Base-by-base conservation (phyloP, 1,140 invertebrate genomes). In the Anoplolepis gracilipes region DNA sequence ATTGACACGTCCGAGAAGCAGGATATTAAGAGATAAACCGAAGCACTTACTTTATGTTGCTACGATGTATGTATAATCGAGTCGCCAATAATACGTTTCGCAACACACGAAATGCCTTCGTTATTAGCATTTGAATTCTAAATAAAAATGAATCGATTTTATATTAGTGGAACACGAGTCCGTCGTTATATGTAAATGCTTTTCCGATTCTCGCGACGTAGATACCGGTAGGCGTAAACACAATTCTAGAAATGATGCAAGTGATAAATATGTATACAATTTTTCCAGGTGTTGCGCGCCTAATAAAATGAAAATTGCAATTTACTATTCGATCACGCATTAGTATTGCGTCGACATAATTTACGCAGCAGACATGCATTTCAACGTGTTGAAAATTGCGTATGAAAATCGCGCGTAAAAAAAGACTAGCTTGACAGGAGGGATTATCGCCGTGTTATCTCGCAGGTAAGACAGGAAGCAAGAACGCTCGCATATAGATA, bases 401-500 rank as follows among this genome's bases (percentile, higher is more conserved):
- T 42, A 49, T 55, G 67, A 72, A 59, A 73, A 61, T 82, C 42
- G 33, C 36, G 53, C 78, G 19, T 59, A 77, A 76, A 59, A 76
- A 72, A 30, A 36, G 36, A 22, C 22, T 6, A 16, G 10, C 30
- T 65, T 36, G 59, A 78, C 82, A 28, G 62, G 72, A 46, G 78
- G 70, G 81, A 65, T 49, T 49, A 49, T 49, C 67, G 78, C 19
- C 69, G 28, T 19, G 33, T 65, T 84, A 75, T 84, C 46, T 49
- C 81, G 16, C 28, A 73, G 25, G 53, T 82, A 84, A 77, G 59
- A 77, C n/a, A 30, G 8, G 55, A 57, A 72, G 62, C 75, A 49
- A 42, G 76, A 88, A 75, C 70, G 81, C 55, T 69, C 55, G 75
- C 87, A 46, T 76, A 81, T 53, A 88, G 86, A 88, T 88, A 85